Evolutionary conservation across 2,888 invertebrate genomes (phyloP).

Genomic region (Halocaridina rubra): DNA sequence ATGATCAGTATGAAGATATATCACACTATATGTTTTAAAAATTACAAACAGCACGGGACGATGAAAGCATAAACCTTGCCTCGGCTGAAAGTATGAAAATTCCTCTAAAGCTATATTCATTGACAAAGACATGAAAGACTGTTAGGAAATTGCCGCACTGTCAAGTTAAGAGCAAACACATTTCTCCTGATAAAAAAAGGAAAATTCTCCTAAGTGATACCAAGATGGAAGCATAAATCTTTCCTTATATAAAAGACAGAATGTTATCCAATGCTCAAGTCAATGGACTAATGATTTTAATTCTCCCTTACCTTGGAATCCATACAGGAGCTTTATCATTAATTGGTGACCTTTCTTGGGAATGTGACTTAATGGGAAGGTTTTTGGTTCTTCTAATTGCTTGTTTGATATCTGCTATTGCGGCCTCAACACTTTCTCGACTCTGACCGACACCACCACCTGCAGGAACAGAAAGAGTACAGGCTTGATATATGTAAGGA

Average conservation of each 20-base stretch:
- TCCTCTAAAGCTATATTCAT: too few relatives aligned
- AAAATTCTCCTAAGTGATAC: not conserved
- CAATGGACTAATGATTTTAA: too few relatives aligned
- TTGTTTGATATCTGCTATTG: conserved; percentile 64
- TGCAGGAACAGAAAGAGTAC: not conserved
- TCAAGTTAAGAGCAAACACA: not conserved
- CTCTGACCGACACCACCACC: conserved; percentile 59
- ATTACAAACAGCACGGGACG: too few relatives aligned
- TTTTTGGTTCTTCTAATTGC: conserved; percentile 62
- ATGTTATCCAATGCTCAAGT: too few relatives aligned
- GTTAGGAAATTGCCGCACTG: not conserved
- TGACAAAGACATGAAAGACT: too few relatives aligned
- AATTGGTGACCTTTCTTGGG: conserved; percentile 43
- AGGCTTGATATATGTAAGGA: too few relatives aligned
- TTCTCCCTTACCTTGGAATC: conserved; percentile 63
- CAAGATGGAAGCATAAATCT: not conserved
- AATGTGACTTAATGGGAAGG: conserved; percentile 50
- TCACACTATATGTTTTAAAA: too few relatives aligned
- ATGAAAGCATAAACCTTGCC: too few relatives aligned
- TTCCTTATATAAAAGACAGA: not conserved
- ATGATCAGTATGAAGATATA: too few relatives aligned
- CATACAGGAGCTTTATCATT: conserved; percentile 60
- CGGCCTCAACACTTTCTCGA: conserved; percentile 61
- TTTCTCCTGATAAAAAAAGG: not conserved
- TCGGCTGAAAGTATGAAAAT: too few relatives aligned